phyloP scores from a whole-genome alignment of 2,113 vertebrate genomes.

The Cephalophus harveyi region DNA sequence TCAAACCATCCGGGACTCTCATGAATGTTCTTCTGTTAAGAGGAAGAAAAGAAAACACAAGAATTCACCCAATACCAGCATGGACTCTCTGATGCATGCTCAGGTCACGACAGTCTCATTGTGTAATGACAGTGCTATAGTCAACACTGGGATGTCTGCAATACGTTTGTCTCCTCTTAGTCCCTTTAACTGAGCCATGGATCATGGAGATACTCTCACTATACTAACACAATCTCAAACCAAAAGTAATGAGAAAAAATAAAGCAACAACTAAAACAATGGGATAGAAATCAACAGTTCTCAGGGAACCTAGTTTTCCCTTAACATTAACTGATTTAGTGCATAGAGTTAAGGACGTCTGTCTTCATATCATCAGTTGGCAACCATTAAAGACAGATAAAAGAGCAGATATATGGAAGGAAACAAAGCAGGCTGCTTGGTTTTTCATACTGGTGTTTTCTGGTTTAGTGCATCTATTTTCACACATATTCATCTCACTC shows the following conservation, averaged over 20 bases:
- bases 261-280: background rate
- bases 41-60: background rate
- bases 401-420: background rate
- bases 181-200: background rate
- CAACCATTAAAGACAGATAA: background rate
- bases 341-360: background rate
- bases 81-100: background rate
- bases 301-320: background rate
- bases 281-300: background rate
- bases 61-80: background rate
- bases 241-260: background rate
- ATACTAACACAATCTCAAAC: background rate
- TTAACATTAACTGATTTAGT: background rate
- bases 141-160: background rate
- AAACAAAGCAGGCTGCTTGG: background rate
- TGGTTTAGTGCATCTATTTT: background rate
- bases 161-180: background rate
- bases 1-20: background rate
- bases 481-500: background rate
- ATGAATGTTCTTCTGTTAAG: background rate
- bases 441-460: background rate
- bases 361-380: background rate
- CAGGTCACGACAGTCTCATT: background rate
- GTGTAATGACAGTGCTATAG: accelerated
- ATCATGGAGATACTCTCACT: background rate